Evolutionary conservation across 2,797 vertebrate genomes (phyloP).

Genomic region (Neoniphon sammara): DNA sequence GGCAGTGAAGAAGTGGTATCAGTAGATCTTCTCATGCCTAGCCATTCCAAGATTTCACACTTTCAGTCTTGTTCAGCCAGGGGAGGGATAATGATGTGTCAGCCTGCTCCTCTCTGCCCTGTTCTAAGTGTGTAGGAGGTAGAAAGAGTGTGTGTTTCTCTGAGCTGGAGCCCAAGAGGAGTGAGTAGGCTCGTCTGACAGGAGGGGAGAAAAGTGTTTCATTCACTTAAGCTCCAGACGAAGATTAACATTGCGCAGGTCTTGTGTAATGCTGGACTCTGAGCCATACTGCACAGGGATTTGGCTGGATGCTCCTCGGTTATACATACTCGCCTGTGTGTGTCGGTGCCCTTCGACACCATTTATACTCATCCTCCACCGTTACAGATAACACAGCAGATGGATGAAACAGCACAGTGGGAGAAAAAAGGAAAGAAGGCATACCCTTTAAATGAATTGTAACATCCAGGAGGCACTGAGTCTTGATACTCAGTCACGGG

Average conservation of each 20-base stretch:
- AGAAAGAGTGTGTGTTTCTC: conserved; percentile 62
- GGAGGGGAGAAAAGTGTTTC: conserved; percentile 43
- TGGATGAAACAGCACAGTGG: conserved; percentile 47
- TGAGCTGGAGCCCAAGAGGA: conserved; percentile 60
- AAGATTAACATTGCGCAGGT: conserved; percentile 71
- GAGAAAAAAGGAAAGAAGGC: neutral
- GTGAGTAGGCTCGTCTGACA: conserved; percentile 48
- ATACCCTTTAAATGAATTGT: conserved; percentile 40
- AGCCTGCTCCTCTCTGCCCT: conserved; percentile 57
- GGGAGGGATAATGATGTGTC: conserved; percentile 65
- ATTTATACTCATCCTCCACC: conserved; percentile 56
- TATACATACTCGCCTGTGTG: conserved; percentile 46
- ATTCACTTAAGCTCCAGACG: conserved; percentile 70
- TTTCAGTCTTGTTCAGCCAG: conserved; percentile 48
- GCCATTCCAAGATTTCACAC: conserved; percentile 31
- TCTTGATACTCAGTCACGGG: conserved; percentile 26
- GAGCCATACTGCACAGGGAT: conserved; percentile 58
- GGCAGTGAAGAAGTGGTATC: neutral
- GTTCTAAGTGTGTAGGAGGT: conserved; percentile 69
- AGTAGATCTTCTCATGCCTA: conserved; percentile 43
- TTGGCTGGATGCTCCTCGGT: conserved; percentile 62
- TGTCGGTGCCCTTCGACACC: conserved; percentile 53
- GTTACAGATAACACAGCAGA: conserved; percentile 54
- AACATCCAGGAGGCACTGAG: conserved; percentile 6
- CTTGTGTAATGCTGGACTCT: conserved; percentile 73